phyloP scores from a whole-genome alignment of 2,888 invertebrate species.

The Branchipolynoe longqiensis region DNA sequence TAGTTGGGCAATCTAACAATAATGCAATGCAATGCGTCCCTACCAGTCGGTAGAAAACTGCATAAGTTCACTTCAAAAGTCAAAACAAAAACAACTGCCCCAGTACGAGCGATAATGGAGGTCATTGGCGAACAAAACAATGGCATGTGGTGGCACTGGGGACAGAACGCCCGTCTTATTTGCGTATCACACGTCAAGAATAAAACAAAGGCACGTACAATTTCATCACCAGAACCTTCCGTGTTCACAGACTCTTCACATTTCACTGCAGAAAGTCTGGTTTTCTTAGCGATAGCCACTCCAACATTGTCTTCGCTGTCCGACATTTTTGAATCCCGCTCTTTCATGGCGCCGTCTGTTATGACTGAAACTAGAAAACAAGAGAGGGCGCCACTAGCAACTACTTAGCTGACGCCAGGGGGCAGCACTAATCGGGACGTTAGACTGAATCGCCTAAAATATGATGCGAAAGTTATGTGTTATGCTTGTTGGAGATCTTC shows the following conservation, averaged over 20 bases:
- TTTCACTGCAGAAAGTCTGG: conserved; percentile 67
- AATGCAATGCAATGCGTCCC: too few species aligned
- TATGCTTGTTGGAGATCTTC: too few species aligned
- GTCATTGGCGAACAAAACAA: conserved; percentile 20
- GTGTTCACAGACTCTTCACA: conserved; percentile 80
- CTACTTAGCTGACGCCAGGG: too few species aligned
- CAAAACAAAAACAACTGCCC: neutral
- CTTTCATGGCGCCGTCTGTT: too few species aligned
- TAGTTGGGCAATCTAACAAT: too few species aligned
- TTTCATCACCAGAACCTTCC: conserved; percentile 85
- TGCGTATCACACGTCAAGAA: neutral
- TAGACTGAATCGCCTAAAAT: too few species aligned
- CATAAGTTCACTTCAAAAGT: neutral
- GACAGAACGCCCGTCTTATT: neutral
- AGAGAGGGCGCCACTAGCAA: too few species aligned
- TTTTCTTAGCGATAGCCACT: conserved; percentile 71
- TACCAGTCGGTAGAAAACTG: too few species aligned
- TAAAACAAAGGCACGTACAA: conserved; percentile 78
- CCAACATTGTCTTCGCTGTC: conserved; percentile 75
- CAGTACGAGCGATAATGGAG: conserved; percentile 23
- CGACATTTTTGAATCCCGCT: conserved; percentile 71
- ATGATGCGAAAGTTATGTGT: too few species aligned
- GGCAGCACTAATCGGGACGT: too few species aligned
- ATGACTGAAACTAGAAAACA: too few species aligned
- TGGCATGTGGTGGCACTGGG: neutral